Base-by-base conservation (phyloP, 1,140 invertebrate species). In the Macrocentrus cingulum region DNA sequence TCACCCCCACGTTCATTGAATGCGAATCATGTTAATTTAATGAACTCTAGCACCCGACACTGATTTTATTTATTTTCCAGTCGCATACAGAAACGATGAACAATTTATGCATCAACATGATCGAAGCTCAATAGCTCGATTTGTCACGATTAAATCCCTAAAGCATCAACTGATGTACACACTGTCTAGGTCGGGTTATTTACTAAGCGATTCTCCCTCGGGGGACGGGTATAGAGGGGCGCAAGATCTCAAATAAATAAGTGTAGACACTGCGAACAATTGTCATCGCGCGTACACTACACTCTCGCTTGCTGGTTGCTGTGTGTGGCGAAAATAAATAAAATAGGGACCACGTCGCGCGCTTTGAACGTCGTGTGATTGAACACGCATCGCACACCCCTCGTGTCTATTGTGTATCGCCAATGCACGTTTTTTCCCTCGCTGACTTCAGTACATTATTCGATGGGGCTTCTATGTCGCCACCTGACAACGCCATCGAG, bases 291-390 rank as follows among this genome's bases (percentile, higher is more conserved):
- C 11, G 9, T 15, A 16, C 15, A 29, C n/a, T 11, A 15, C 25
- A 42, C 23, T 45, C 11, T 7, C 29, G 20, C 51, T 36, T 20
- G 5, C 16, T 9, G 16, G 8, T 25, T 16, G n/a, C 41, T 55
- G 18, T 53, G 49, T 48, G 53, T 49, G 19, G 15, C 39, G 52
- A 58, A 62, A 62, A 62, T 62, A 62, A 62, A 62, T 62, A 62
- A 59, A 36, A 56, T 54, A 51, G 52, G 45, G 51, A 29, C 42
- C 13, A 18, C 15, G 23, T 36, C 29, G n/a, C 46, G n/a, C n/a
- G n/a, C 32, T 51, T 48, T 32, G 36, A 23, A n/a, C 15, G 6
- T 29, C 34, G 29, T 56, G 22, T 39, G 42, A 48, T 23, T 18
- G 25, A 37, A 37, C 49, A 51, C 25, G 37, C 32, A 37, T 16